Percentiles rank a stretch among this genome's conserved stretches.
phyloP scores from a whole-genome alignment of 1,140 invertebrate genomes.

The Drosophila hydei region DNA sequence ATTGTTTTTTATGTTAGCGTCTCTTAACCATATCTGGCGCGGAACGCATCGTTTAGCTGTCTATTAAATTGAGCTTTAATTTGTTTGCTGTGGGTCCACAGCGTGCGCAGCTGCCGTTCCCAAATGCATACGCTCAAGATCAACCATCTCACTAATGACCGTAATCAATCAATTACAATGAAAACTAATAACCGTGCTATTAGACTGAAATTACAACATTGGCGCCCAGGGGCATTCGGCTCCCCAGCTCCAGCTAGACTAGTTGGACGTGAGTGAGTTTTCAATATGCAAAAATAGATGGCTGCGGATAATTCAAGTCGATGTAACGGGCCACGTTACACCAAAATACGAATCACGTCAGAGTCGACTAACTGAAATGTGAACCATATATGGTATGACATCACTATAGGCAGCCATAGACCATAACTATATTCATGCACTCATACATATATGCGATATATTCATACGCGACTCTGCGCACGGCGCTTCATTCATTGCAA shows the following conservation, averaged over 20 bases:
- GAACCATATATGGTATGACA: slow-evolving; percentile 79
- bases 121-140: slow-evolving; percentile 36
- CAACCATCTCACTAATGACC: slow-evolving; percentile 44
- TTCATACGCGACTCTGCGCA: slow-evolving; percentile 13
- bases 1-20: slow-evolving; percentile 1
- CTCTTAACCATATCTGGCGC: slow-evolving; percentile 23
- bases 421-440: slow-evolving; percentile 61
- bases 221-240: slow-evolving; percentile 48
- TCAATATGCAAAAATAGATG: slow-evolving; percentile 54
- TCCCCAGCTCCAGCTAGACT: not conserved
- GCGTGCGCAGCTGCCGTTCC: slow-evolving; percentile 12
- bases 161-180: slow-evolving; percentile 65
- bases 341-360: slow-evolving; percentile 56
- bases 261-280: slow-evolving; percentile 60
- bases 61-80: slow-evolving; percentile 53
- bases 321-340: slow-evolving; percentile 37
- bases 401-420: slow-evolving; percentile 71
- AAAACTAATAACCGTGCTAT: slow-evolving; percentile 59
- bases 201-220: slow-evolving; percentile 45
- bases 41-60: slow-evolving; percentile 22
- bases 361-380: slow-evolving; percentile 73
- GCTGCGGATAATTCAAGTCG: slow-evolving; percentile 2
- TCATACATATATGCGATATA: not conserved
- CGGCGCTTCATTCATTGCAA: slow-evolving; percentile 44
- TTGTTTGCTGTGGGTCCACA: slow-evolving; percentile 30